Base-by-base conservation (phyloP, 2,113 vertebrate species). In the Micronycteris hirsuta region DNA sequence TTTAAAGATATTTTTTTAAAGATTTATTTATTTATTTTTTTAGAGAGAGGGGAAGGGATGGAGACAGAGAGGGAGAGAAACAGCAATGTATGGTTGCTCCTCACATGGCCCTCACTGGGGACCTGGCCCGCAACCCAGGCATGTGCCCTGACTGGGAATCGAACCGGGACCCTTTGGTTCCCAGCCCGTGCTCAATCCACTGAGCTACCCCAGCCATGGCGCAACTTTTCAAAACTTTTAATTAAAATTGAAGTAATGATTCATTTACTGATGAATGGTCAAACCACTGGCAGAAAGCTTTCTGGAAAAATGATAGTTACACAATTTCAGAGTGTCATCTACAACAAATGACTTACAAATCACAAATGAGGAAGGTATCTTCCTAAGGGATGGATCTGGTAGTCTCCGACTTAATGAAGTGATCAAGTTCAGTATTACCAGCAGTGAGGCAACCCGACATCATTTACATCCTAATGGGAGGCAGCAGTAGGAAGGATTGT, bases 321-420 rank as follows among this genome's bases (percentile, higher is more conserved):
- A 92, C 41, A 84, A 88, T 70, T 82, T 68, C 31, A 54, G 19
- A 68, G 9, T 36, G 28, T 78, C 52, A 78, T 15, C 52, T 54
- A 84, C 92, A 96, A 84, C 88, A 94, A 94, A 85, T 67, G 36
- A 84, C 24, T 71, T 49, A 36, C 26, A 83, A 77, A 87, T 43
- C 83, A 54, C 19, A 67, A 81, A 76, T 31, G 49, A 52, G 3
- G 0, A 82, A 65, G 80, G 54, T 43, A 52, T 49, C 56, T 86
- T 90, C 12, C 38, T 36, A 47, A 80, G 1, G 19, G 33, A 74
- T 74, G 76, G 47, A 56, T 43, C 5, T 82, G 41, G 31, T 24
- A 43, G 73, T 43, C 9, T 86, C 5, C 12, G 45, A 5, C 71
- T 67, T 76, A 83, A 74, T 36, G 38, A 49, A 31, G 61, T 4